Conservation (phyloP, 2,888 invertebrate genomes). For the Pandemis corylana region DNA sequence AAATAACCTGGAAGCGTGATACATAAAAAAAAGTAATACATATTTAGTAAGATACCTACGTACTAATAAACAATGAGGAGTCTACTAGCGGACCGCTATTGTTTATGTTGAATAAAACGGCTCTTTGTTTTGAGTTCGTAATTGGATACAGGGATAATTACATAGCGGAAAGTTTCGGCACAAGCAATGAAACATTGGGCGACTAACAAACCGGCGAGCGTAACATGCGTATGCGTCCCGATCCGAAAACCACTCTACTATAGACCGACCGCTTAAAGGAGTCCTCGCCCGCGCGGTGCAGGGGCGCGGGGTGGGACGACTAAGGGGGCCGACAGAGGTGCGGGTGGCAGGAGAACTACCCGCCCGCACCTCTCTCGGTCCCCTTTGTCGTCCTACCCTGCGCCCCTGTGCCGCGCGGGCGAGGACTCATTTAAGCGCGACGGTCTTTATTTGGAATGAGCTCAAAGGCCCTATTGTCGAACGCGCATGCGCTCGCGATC, state of each 20-base stretch:
- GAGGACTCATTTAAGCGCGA: no score
- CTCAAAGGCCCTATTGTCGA: no score
- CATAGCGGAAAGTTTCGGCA: conserved; percentile 11
- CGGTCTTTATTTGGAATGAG: no score
- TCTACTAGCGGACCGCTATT: not conserved
- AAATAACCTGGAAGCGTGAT: not conserved
- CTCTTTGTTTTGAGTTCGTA: conserved; percentile 21
- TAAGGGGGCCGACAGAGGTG: no score
- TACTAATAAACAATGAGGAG: not conserved
- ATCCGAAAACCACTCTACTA: not conserved
- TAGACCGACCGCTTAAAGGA: no score
- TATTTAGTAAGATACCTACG: no score
- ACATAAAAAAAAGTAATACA: not conserved
- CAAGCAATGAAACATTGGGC: not conserved
- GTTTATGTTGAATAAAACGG: conserved; percentile 7
- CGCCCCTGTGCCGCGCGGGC: no score
- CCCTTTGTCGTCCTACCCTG: no score
- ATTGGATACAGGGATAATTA: conserved; percentile 32
- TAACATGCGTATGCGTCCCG: not conserved
- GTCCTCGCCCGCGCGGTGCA: no score
- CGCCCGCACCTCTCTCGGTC: no score
- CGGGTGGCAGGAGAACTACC: no score
- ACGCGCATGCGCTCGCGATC: no score
- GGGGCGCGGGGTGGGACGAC: not conserved
- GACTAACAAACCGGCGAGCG: not conserved